Evolutionary conservation across 1,140 invertebrate species (phyloP), one percentile per base, ranked within the genome.

Genomic region (Drosophila kepulauana): DNA sequence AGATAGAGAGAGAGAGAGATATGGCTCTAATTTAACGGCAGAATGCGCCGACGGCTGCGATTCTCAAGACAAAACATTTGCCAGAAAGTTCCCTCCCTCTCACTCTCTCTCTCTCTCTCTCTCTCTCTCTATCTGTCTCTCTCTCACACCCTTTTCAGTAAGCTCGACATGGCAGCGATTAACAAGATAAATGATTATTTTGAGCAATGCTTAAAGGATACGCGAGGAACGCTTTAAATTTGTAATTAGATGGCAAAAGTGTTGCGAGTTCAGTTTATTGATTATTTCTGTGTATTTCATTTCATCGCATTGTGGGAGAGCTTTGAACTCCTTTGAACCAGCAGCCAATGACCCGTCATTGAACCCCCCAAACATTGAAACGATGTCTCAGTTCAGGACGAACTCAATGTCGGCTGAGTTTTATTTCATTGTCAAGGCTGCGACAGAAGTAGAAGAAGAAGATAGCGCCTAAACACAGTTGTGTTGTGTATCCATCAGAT

Each of bases 151-250:
- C 25, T 33, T 49, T 64, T 49, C 16, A 63, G 35, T 43, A 30
- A 25, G 46, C 61, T 73, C 74, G 82, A 78, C 75, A 67, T 67
- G 71, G 71, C 75, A 66, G 79, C 82, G 79, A 87, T 87, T 87
- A 79, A 79, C 67, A 87, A 86, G 82, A 86, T 82, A 86, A 86
- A 86, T 86, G 79, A 87, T 87, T 86, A 79, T 86, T 86, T 87
- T 86, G 75, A 82, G 82, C 75, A 82, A 79, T 87, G 75, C 68
- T 56, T 54, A 79, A 84, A 73, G 80, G 71, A 69, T 78, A 49
- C 62, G 33, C 35, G 35, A 38, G 59, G 56, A 38, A 49, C 35
- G 73, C 46, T 66, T 86, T 85, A 81, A 80, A 86, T 78, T 86
- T 81, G 43, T 78, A 85, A 85, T 85, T 85, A 86, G 81, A 56